Evolutionary conservation across 2,888 invertebrate genomes (phyloP), one percentile per base, ranked within the genome.

Genomic region (Octodonta nipae): DNA sequence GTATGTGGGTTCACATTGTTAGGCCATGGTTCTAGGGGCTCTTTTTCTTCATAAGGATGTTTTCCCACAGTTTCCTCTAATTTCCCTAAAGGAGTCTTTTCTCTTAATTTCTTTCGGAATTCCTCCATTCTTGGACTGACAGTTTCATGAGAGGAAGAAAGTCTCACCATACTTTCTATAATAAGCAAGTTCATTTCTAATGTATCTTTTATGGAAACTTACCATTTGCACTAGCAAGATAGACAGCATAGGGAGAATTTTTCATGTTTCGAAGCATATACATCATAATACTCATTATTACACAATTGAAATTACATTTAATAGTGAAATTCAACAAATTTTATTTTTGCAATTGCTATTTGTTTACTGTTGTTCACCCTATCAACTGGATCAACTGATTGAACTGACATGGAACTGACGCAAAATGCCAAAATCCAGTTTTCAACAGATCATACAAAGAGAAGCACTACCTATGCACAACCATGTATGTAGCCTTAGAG

Each of bases 1-100:
- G 95, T 96, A 35, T 74, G 54, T 4, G 95, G 95, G 64, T 96
- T 95, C 2, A 70, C 76, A 52, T 84, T 77, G 54, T 89, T 72
- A 8, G 93, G 92, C 72, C 81, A 91, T 2, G 84, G 71, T 46
- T 74, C 71, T 14, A 92, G 62, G 1, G 89, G 82, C 50, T 91
- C 83, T 50, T 85, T 78, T 56, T 88, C 85, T 53, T 78, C 75
- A 50, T 74, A 71, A 4, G 80, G 80, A 58, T 82, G 80, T 43
- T 70, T 69, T 5, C 71, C 69, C 22, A 74, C 67, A 36, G 79
- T 69, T 52, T 86, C 84, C 40, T 88, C 86, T 39, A 91, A 64
- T 61, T 80, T 79, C 16, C 73, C 76, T 56, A 75, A 65, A 7
- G 73, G 68, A 20, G 75, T 72, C 33, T 71, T 74, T 40, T 58